Conservation (phyloP, 2,113 vertebrate genomes). For the Poicephalus meyeri region DNA sequence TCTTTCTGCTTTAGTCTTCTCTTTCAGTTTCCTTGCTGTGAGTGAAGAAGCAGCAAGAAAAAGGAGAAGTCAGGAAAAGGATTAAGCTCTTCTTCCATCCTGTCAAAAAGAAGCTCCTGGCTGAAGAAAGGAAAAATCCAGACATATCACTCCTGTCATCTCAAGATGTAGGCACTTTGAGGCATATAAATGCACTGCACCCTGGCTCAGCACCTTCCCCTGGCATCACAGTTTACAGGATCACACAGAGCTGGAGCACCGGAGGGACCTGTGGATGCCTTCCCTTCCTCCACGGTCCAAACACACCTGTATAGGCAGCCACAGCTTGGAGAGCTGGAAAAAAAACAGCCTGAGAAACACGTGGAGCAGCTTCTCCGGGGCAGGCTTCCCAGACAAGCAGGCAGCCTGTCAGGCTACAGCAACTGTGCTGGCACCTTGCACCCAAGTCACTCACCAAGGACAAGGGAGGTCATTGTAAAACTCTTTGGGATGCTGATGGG, state of each 20-base stretch:
- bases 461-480: constrained; percentile 41
- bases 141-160: not conserved
- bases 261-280: not conserved
- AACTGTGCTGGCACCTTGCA: not conserved
- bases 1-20: not conserved
- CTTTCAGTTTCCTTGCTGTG: not conserved
- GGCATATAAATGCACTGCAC: fast-evolving
- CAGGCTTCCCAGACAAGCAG: not conserved
- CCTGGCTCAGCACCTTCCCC: not conserved
- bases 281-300: not conserved
- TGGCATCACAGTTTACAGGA: not conserved
- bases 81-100: not conserved
- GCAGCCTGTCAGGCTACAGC: fast-evolving
- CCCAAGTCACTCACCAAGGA: constrained; percentile 17
- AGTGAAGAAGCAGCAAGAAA: not conserved
- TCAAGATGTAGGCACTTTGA: not conserved
- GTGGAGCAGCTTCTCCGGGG: not conserved
- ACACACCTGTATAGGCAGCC: not conserved
- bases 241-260: fast-evolving
- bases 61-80: not conserved
- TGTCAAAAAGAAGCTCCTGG: not conserved
- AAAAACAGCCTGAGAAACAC: not conserved
- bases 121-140: not conserved
- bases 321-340: not conserved
- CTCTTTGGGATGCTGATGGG: not conserved